phyloP scores from a whole-genome alignment of 1,140 invertebrate genomes.

The Physella acuta region DNA sequence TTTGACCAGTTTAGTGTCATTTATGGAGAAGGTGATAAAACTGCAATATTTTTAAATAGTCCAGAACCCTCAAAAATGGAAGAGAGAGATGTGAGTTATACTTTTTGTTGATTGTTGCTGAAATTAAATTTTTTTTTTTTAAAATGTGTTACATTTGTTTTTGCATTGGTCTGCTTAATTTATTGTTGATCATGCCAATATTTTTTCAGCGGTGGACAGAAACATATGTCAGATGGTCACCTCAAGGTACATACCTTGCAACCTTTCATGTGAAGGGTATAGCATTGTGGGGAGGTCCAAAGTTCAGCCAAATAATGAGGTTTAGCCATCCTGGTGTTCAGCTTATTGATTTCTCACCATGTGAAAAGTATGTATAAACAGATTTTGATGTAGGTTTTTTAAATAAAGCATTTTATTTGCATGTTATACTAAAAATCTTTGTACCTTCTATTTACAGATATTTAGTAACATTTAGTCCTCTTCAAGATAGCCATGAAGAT shows the following conservation, averaged over 20 bases:
- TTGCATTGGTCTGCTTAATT: too few relatives aligned
- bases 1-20: conserved; percentile 93
- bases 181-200: too few relatives aligned
- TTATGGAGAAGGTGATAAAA: conserved; percentile 75
- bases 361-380: conserved; percentile 80
- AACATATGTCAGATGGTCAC: conserved; percentile 95
- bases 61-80: conserved; percentile 83
- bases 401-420: too few relatives aligned
- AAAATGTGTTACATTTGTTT: background rate
- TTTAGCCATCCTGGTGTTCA: conserved; percentile 90
- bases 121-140: background rate
- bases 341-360: conserved; percentile 96
- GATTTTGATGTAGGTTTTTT: too few relatives aligned
- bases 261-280: conserved; percentile 95
- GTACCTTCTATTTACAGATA: too few relatives aligned
- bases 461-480: conserved; percentile 86
- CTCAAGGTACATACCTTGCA: conserved; percentile 90
- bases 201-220: conserved; percentile 83
- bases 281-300: conserved; percentile 93
- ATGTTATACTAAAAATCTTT: too few relatives aligned
- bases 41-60: conserved; percentile 85
- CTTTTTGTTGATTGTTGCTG: too few relatives aligned
- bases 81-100: conserved; percentile 73
- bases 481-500: conserved; percentile 67
- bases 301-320: conserved; percentile 87